Evolutionary conservation across 1,140 invertebrate genomes (phyloP).

Genomic region (Drosophila mayri): DNA sequence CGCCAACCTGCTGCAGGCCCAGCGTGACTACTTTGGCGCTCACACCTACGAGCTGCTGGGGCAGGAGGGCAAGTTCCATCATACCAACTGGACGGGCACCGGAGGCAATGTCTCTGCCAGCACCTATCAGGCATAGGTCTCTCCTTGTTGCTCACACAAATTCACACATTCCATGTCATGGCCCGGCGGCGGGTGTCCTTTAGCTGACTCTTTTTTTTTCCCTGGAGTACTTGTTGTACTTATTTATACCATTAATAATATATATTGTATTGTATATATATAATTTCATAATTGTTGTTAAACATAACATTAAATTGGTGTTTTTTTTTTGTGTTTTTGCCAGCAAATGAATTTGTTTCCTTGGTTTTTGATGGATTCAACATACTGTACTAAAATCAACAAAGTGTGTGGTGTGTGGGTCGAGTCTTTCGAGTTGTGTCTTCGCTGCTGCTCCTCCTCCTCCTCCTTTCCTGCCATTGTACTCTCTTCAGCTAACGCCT

Average conservation of each 20-base stretch:
- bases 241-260: slow-evolving; percentile 55
- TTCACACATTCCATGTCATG: slow-evolving; percentile 51
- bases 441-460: slow-evolving; percentile 10
- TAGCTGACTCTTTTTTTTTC: slow-evolving; percentile 19
- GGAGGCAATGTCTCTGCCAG: slow-evolving; percentile 98
- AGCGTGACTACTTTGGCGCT: slow-evolving; percentile 99
- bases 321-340: slow-evolving; percentile 44
- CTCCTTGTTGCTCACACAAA: background rate
- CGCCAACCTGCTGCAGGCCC: slow-evolving; percentile 97
- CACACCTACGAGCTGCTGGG: slow-evolving; percentile 98
- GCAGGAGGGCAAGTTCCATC: slow-evolving; percentile 95
- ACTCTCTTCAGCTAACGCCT: slow-evolving; percentile 32
- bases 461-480: slow-evolving; percentile 21
- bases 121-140: slow-evolving; percentile 94
- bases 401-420: slow-evolving; percentile 42
- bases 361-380: slow-evolving; percentile 33
- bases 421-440: slow-evolving; percentile 62
- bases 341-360: slow-evolving; percentile 38
- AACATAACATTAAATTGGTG: slow-evolving; percentile 76
- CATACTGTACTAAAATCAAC: slow-evolving; percentile 42
- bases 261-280: slow-evolving; percentile 45
- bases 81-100: slow-evolving; percentile 99
- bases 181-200: slow-evolving; percentile 1
- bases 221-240: slow-evolving; percentile 56
- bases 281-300: slow-evolving; percentile 53